Evolutionary conservation across 2,797 vertebrate genomes (phyloP), one percentile per base, ranked within the genome.

Genomic region (Semaprochilodus insignis): DNA sequence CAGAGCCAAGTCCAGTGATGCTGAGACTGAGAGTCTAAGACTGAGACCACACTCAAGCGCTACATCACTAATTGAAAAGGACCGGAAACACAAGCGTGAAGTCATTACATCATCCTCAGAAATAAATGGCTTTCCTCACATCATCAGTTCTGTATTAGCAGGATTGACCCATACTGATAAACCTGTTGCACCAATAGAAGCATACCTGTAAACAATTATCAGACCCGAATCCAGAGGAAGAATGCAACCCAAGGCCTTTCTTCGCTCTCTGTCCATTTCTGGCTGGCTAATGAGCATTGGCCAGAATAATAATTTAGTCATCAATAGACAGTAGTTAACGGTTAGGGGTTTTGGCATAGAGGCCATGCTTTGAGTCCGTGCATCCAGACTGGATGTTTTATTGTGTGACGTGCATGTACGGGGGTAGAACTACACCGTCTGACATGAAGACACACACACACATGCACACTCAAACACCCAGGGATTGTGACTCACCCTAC

Each of bases 271-370:
- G 59, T 55, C 8, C 73, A 63, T 67, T 59, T 6, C 34, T 84
- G 73, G 25, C 51, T 79, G 1, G 11, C 44, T 63, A 78, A 84
- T 82, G 63, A 55, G 48, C 31, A 74, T 55, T 72, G 72, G 65
- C 66, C 55, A 25, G 34, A 77, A 66, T 69, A 57, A n/a, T 59
- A 67, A 65, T 78, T 78, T 67, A 54, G 48, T 62, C 52, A 79
- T 31, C 66, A 36, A 57, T n/a, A 34, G 36, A 36, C 66, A 67
- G 15, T 67, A 84, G 72, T 82, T 63, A 84, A 57, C 34, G 31
- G 25, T 74, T 70, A 54, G 74, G 74, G 27, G 15, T 82, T 66
- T 75, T 82, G 76, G 36, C 76, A 67, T 48, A n/a, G 48, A 55
- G 51, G 21, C n/a, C 19, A 48, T 51, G 55, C 51, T 81, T 15